These are phyloP conservation scores for Lepidurus apus DNA, from an alignment of 1,140 invertebrate genomes.

Conservation along the genomic window DNA sequence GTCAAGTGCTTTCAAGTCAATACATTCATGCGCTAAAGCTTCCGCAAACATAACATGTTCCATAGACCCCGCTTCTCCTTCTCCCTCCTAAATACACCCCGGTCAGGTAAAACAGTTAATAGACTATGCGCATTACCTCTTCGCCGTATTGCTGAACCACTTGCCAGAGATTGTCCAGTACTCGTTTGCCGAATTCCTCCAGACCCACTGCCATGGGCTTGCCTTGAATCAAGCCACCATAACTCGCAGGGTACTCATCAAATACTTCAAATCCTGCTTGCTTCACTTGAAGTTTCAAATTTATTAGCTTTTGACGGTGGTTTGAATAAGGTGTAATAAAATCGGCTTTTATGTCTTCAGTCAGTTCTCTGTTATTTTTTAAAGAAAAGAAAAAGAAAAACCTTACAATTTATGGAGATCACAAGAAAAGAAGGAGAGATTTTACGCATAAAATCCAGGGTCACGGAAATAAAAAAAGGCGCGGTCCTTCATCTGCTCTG, in stretches of 20 bases:
- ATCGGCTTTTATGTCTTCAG: background rate
- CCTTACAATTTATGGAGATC: slow-evolving; percentile 37
- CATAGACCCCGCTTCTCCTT: slow-evolving; percentile 6
- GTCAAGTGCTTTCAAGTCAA: slow-evolving; percentile 38
- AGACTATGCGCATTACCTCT: background rate
- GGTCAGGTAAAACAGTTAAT: background rate
- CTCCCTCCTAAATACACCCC: background rate
- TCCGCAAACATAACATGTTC: slow-evolving; percentile 38
- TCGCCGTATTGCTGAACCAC: slow-evolving; percentile 41
- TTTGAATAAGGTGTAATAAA: slow-evolving; percentile 30
- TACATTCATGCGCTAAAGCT: slow-evolving; percentile 44
- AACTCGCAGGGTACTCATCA: slow-evolving; percentile 46
- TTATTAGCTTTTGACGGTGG: slow-evolving; percentile 40
- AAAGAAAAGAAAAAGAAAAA: background rate
- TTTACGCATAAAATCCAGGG: slow-evolving; percentile 36
- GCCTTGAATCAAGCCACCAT: slow-evolving; percentile 44
- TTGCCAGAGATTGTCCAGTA: slow-evolving; percentile 46
- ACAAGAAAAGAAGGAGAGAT: slow-evolving; percentile 36
- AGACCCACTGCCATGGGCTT: slow-evolving; percentile 45
- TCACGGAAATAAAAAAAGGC: slow-evolving; percentile 48
- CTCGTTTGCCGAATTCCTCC: slow-evolving; percentile 45
- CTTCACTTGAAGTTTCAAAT: slow-evolving; percentile 43
- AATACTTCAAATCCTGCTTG: slow-evolving; percentile 44
- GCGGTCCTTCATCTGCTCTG: slow-evolving; percentile 38
- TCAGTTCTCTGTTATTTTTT: background rate